A percentile compares a stretch with the other conserved stretches of the same genome.
Conservation (phyloP, 23 tunicate species). For the Clavelina lepadiformis region DNA sequence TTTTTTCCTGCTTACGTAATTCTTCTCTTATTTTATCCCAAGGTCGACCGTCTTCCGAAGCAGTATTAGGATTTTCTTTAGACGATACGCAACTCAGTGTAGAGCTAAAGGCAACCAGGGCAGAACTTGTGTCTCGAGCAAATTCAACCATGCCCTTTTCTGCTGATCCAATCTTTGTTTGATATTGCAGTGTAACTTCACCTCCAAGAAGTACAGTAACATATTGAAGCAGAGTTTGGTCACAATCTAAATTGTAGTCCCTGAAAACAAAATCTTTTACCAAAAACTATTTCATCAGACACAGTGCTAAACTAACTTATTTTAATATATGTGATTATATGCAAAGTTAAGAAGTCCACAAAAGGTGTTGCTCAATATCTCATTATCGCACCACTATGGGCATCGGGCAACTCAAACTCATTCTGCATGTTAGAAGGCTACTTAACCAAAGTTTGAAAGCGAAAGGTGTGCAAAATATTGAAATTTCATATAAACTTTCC, state of each 20-base stretch:
- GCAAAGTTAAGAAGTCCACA: no score
- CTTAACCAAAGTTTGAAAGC: no score
- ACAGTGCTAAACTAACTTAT: no score
- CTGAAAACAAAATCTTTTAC: slow-evolving; percentile 3
- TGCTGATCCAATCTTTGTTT: background rate
- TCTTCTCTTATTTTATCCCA: slow-evolving; percentile 35
- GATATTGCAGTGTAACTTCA: background rate
- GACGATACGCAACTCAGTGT: background rate
- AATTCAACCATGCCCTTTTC: slow-evolving; percentile 1
- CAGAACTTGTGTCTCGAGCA: slow-evolving; percentile 1
- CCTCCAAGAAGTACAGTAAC: slow-evolving; percentile 23
- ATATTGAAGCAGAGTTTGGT: slow-evolving; percentile 21
- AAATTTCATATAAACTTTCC: no score
- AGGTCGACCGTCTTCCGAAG: background rate
- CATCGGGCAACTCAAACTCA: no score
- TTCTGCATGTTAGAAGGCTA: no score
- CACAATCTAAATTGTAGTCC: slow-evolving; percentile 35
- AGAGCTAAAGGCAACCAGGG: background rate
- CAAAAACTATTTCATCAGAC: no score
- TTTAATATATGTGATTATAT: no score
- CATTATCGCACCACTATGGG: no score
- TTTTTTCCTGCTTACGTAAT: slow-evolving; percentile 15
- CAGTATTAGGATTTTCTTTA: background rate
- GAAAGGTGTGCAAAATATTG: no score
- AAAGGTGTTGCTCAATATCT: no score